Conservation (phyloP, 2,797 vertebrate genomes). For the Peromyscus nudipes region DNA sequence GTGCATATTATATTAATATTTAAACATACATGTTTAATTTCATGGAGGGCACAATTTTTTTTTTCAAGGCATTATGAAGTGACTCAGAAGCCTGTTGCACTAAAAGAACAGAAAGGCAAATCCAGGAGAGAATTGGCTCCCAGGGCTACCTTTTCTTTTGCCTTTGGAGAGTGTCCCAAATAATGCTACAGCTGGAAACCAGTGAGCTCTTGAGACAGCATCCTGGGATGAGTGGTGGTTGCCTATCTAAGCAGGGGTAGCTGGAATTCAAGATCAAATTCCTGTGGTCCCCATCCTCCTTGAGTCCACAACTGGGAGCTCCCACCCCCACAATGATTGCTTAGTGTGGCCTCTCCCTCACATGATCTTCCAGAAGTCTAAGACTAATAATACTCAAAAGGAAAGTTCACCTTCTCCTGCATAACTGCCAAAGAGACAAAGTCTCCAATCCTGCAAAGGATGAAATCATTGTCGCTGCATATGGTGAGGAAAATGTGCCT, state of each 20-base stretch:
- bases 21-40: conserved; percentile 15
- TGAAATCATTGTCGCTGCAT: background rate
- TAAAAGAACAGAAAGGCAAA: background rate
- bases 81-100: background rate
- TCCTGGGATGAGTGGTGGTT: background rate
- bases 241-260: background rate
- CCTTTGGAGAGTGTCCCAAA: conserved; percentile 11
- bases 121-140: background rate
- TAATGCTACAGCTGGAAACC: background rate
- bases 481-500: background rate
- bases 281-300: background rate
- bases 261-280: conserved; percentile 19
- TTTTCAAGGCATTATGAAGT: background rate
- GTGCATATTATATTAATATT: background rate
- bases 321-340: background rate
- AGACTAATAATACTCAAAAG: background rate
- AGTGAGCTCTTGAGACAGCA: background rate
- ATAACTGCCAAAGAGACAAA: background rate
- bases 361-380: background rate
- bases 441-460: background rate
- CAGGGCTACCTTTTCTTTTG: background rate
- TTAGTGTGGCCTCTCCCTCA: background rate
- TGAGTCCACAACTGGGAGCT: background rate
- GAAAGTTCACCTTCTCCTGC: background rate
- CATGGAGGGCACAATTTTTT: background rate